Conservation (phyloP, 2,888 invertebrate genomes). For the Hydrotaea cyrtoneurina region DNA sequence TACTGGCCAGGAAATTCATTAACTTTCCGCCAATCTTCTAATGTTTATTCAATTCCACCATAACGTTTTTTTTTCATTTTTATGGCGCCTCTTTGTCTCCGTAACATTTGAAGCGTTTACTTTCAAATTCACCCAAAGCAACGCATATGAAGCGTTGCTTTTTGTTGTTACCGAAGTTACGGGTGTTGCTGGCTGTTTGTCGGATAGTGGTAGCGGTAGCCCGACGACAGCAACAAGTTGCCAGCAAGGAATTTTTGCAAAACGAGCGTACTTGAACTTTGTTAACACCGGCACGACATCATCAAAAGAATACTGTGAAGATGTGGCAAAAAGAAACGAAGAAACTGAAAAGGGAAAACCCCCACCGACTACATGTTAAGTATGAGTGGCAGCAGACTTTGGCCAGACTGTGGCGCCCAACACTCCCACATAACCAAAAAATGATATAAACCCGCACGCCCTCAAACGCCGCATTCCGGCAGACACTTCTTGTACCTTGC, state of each 20-base stretch:
- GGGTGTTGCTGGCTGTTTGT: too few species aligned
- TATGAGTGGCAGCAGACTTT: conserved; percentile 51
- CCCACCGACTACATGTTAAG: conserved; percentile 44
- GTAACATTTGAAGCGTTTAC: too few species aligned
- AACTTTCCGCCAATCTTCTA: too few species aligned
- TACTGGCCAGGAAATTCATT: too few species aligned
- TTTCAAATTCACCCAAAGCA: too few species aligned
- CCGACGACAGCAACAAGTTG: conserved; percentile 75
- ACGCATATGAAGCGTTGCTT: too few species aligned
- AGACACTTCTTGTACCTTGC: conserved; percentile 3
- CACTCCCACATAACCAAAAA: conserved; percentile 52
- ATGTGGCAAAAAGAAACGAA: conserved; percentile 17
- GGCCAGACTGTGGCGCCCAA: conserved; percentile 58
- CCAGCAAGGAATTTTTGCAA: conserved; percentile 71
- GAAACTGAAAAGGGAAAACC: conserved; percentile 29
- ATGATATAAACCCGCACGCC: neutral
- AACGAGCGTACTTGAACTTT: conserved; percentile 69
- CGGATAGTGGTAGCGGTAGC: neutral
- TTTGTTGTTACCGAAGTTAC: too few species aligned
- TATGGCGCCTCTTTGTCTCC: too few species aligned
- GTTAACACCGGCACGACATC: conserved; percentile 65
- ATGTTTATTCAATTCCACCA: too few species aligned
- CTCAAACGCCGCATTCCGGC: conserved; percentile 2
- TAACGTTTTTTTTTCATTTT: too few species aligned
- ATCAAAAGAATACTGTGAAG: conserved; percentile 13